Evolutionary conservation across 2,888 invertebrate genomes (phyloP).

Genomic region (Lobophora halterata): DNA sequence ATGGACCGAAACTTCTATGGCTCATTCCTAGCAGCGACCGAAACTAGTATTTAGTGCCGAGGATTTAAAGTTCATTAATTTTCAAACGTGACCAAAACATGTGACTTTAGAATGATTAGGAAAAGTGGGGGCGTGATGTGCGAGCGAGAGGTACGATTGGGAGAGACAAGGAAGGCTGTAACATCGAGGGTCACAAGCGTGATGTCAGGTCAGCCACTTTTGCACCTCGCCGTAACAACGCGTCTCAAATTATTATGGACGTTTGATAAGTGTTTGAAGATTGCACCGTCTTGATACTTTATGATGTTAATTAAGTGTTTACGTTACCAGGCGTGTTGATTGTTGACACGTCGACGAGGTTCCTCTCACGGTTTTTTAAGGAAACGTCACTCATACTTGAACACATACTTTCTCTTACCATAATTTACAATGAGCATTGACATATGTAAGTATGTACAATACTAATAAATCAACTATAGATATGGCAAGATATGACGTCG

Average conservation of each 20-base stretch:
- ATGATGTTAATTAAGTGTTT: constrained; percentile 78
- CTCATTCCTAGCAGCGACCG: constrained; percentile 47
- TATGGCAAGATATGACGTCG: constrained; percentile 36
- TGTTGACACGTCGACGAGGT: constrained; percentile 50
- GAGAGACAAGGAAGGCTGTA: constrained; percentile 55
- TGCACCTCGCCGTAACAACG: constrained; percentile 82
- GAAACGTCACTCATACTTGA: constrained; percentile 49
- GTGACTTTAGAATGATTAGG: constrained; percentile 76
- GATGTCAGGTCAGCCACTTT: constrained; percentile 82
- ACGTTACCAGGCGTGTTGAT: constrained; percentile 51
- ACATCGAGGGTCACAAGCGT: constrained; percentile 77
- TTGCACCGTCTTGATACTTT: constrained; percentile 76
- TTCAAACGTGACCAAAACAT: constrained; percentile 67
- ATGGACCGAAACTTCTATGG: constrained; percentile 63
- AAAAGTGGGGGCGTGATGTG: constrained; percentile 79
- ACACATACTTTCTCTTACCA: constrained; percentile 48
- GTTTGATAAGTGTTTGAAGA: constrained; percentile 79
- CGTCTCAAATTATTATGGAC: constrained; percentile 82
- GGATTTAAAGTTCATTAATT: constrained; percentile 77
- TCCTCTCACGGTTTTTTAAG: constrained; percentile 39
- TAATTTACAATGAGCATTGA: constrained; percentile 43
- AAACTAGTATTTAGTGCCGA: constrained; percentile 68
- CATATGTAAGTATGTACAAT: constrained; percentile 31
- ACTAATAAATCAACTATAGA: constrained; percentile 32
- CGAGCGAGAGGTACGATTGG: constrained; percentile 53